phyloP scores from a whole-genome alignment of 23 tunicate species.

The Corella eumyota region DNA sequence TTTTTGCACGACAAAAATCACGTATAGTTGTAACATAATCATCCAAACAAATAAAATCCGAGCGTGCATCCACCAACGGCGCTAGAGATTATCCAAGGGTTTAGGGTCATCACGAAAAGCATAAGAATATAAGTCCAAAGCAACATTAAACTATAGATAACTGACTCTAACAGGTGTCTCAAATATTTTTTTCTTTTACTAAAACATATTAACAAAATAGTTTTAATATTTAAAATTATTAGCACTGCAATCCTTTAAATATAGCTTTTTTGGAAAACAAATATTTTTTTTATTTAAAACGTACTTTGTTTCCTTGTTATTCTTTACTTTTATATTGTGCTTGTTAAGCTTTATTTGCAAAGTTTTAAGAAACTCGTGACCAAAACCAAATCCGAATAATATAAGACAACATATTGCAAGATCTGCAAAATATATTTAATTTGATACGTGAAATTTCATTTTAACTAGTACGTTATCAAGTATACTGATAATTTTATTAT shows the following conservation, averaged over 20 bases:
- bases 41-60: constrained; percentile 1
- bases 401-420: constrained; percentile 3
- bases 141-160: constrained; percentile 4
- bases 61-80: not conserved
- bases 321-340: not conserved
- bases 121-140: constrained; percentile 4
- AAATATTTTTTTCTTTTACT: too few relatives aligned
- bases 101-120: constrained; percentile 5
- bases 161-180: not conserved
- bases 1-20: too few relatives aligned
- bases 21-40: too few relatives aligned
- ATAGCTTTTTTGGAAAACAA: too few relatives aligned
- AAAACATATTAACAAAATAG: too few relatives aligned
- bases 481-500: too few relatives aligned
- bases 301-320: not conserved
- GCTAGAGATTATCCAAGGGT: constrained; percentile 5
- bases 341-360: not conserved
- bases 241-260: too few relatives aligned
- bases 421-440: constrained; percentile 9
- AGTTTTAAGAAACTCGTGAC: constrained; percentile 10
- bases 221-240: too few relatives aligned
- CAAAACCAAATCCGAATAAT: constrained; percentile 8
- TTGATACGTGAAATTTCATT: too few relatives aligned
- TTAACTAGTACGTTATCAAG: too few relatives aligned
- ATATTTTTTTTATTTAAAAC: not conserved